Evolutionary conservation across 2,888 invertebrate species (phyloP).

Genomic region (Nemoura dubitans): DNA sequence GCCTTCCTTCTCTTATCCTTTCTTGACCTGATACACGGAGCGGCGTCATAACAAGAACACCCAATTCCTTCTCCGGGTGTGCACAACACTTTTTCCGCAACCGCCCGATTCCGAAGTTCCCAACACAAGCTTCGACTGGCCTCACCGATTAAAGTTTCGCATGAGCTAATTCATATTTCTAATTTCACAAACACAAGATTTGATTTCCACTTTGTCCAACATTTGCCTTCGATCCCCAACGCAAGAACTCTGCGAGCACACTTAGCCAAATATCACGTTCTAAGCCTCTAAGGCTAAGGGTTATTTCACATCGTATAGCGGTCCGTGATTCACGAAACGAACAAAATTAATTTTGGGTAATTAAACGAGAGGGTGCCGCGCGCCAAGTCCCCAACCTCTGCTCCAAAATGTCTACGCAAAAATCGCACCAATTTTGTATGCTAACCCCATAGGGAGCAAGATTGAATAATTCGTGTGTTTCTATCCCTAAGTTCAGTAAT

Average conservation of each 20-base stretch:
- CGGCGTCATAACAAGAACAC: slow-evolving; percentile 13
- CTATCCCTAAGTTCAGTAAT: slow-evolving; percentile 41
- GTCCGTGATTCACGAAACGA: neutral
- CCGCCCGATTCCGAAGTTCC: too few relatives aligned
- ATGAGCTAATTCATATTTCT: neutral
- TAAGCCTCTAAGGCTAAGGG: neutral
- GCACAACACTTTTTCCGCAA: neutral
- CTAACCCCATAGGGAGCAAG: slow-evolving; percentile 22
- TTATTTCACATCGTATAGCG: neutral
- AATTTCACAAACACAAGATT: neutral
- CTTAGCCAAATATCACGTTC: neutral
- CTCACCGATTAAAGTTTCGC: neutral
- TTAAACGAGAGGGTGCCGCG: neutral
- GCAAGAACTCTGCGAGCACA: neutral
- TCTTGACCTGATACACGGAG: slow-evolving; percentile 36
- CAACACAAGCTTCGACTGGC: neutral
- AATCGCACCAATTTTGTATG: slow-evolving; percentile 4
- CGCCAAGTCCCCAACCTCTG: neutral
- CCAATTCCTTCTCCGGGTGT: neutral
- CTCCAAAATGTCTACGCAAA: neutral
- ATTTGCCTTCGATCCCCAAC: neutral
- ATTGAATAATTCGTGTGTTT: slow-evolving; percentile 41
- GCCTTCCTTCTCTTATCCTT: slow-evolving; percentile 26
- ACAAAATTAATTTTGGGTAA: neutral
- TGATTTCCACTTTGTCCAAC: neutral